These are phyloP conservation scores for Physella acuta DNA, from an alignment of 1,140 invertebrate species.

Conservation along the genomic window DNA sequence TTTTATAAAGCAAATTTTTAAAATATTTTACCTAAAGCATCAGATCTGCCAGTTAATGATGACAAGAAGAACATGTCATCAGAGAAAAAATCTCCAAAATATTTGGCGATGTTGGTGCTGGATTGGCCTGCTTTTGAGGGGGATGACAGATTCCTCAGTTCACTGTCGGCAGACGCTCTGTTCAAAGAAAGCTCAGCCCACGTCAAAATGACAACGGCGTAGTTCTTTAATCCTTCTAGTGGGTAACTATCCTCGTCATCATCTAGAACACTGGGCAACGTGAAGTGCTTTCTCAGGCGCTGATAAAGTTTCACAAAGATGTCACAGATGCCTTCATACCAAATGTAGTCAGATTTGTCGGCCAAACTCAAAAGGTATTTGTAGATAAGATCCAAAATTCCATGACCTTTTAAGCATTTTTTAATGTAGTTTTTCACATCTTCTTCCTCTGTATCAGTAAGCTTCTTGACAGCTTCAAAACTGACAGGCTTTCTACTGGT, in stretches of 20 bases:
- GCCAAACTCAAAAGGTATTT: conserved; percentile 44
- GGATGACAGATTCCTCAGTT: background rate
- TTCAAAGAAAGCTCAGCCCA: conserved; percentile 38
- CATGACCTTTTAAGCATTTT: conserved; percentile 41
- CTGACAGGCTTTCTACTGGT: background rate
- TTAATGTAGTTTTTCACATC: conserved; percentile 38
- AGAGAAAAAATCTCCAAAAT: conserved; percentile 11
- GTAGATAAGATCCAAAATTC: conserved; percentile 47
- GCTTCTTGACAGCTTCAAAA: background rate
- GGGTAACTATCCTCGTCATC: conserved; percentile 31
- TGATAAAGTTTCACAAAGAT: conserved; percentile 45
- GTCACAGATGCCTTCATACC: conserved; percentile 36
- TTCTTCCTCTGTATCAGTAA: conserved; percentile 29
- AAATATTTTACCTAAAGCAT: conserved; percentile 14
- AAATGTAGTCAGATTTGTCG: conserved; percentile 21
- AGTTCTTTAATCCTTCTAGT: background rate
- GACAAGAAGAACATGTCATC: conserved; percentile 30
- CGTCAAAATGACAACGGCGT: conserved; percentile 25
- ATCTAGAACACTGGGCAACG: conserved; percentile 38
- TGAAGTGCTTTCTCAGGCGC: conserved; percentile 42
- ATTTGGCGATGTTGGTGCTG: background rate
- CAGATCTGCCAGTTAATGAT: background rate
- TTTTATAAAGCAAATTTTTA: too few relatives aligned
- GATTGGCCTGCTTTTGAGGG: conserved; percentile 7
- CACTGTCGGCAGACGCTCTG: background rate